Evolutionary conservation across 2,113 vertebrate species (phyloP).

Genomic region (Gambusia affinis): DNA sequence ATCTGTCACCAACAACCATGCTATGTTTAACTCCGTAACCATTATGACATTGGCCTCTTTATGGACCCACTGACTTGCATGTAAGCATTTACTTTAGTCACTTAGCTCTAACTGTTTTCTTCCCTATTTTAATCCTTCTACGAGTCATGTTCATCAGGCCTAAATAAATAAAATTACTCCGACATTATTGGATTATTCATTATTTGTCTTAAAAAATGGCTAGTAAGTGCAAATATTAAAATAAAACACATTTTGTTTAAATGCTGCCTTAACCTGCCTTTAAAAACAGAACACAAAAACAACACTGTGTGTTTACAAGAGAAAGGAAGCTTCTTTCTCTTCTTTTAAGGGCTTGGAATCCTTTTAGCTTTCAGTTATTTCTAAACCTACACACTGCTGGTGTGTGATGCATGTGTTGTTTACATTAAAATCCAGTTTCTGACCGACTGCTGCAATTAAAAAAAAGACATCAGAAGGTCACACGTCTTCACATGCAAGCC

Average conservation of each 20-base stretch:
- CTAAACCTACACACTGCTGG: not conserved
- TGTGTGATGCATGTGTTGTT: conserved; percentile 18
- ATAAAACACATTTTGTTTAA: not conserved
- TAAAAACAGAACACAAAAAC: conserved; percentile 4
- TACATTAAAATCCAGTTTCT: conserved; percentile 5
- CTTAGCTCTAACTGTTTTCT: not conserved
- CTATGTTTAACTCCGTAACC: not conserved
- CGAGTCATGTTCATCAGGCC: not conserved
- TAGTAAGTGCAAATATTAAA: not conserved
- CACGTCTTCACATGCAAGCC: conserved; percentile 27
- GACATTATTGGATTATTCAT: no score
- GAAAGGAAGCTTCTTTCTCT: not conserved
- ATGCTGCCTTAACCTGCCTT: not conserved
- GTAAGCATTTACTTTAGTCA: no score
- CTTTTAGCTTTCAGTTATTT: conserved; percentile 4
- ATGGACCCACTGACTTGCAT: no score
- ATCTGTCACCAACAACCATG: not conserved
- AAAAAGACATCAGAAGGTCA: conserved; percentile 20
- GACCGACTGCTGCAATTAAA: conserved; percentile 28
- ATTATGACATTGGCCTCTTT: no score
- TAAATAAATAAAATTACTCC: not conserved
- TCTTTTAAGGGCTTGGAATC: not conserved
- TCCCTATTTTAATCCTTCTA: not conserved
- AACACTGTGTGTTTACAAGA: conserved; percentile 6
- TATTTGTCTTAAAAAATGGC: not conserved